Evolutionary conservation across 2,797 vertebrate genomes (phyloP).

Genomic region (Cossypha polioptera): DNA sequence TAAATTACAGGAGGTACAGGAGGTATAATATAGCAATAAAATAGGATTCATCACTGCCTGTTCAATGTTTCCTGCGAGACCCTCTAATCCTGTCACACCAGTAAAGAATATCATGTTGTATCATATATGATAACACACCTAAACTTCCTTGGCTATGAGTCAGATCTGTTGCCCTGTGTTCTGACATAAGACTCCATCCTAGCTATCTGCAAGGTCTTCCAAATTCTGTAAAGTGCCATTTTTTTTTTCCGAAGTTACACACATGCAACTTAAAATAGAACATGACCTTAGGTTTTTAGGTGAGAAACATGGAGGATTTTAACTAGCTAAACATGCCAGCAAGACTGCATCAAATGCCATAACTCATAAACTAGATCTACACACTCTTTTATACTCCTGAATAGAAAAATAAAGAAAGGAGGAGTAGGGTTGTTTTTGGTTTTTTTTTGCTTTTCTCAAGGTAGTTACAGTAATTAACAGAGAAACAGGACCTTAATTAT

Average conservation of each 20-base stretch:
- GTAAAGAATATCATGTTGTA: background rate
- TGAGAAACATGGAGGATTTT: background rate
- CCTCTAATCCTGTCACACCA: background rate
- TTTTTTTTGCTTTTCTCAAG: background rate
- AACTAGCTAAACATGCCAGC: background rate
- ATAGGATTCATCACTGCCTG: background rate
- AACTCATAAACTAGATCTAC: constrained; percentile 1
- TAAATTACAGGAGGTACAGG: background rate
- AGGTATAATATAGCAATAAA: background rate
- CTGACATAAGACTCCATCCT: background rate
- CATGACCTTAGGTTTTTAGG: background rate
- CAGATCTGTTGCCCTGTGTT: background rate
- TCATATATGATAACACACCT: background rate
- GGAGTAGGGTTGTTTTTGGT: too few species aligned
- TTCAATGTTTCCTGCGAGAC: background rate
- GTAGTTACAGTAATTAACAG: constrained; percentile 40
- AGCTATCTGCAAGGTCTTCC: background rate
- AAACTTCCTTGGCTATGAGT: background rate
- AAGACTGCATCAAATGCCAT: background rate
- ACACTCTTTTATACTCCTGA: background rate
- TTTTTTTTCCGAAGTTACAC: background rate
- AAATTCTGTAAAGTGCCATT: background rate
- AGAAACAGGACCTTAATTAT: constrained; percentile 58
- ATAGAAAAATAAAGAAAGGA: background rate
- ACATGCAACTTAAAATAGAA: background rate